phyloP scores from a whole-genome alignment of 2,888 invertebrate species.

The Mantis religiosa region DNA sequence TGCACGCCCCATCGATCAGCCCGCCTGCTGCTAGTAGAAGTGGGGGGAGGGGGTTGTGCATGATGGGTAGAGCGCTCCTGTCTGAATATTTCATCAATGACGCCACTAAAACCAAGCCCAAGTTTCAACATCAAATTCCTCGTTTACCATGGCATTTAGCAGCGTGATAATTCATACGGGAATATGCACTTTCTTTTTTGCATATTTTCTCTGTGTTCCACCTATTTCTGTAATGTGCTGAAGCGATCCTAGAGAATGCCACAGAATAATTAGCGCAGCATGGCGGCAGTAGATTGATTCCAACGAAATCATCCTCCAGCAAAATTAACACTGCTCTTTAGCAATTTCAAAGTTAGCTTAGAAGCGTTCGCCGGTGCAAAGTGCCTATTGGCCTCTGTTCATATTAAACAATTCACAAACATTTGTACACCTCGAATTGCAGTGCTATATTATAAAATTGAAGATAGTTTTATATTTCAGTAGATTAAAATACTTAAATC shows the following conservation, averaged over 20 bases:
- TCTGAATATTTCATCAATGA: background rate
- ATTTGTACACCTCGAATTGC: no score
- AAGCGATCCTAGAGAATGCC: background rate
- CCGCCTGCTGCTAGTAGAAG: background rate
- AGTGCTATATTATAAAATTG: no score
- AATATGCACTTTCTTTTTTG: background rate
- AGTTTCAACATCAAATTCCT: background rate
- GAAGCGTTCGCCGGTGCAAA: no score
- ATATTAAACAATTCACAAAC: no score
- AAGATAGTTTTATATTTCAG: no score
- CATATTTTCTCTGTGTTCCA: background rate
- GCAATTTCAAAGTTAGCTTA: no score
- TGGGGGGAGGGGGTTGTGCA: no score
- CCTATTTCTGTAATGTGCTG: background rate
- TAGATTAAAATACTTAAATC: no score
- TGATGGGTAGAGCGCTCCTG: background rate
- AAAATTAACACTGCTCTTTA: no score
- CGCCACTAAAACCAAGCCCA: background rate
- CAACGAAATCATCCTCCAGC: no score
- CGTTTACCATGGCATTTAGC: background rate
- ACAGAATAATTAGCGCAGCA: background rate
- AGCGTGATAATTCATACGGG: background rate
- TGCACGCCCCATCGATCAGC: background rate
- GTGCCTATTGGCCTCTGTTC: no score
- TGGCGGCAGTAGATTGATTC: background rate